phyloP scores from a whole-genome alignment of 2,888 invertebrate genomes.

The Heliconius aoede region DNA sequence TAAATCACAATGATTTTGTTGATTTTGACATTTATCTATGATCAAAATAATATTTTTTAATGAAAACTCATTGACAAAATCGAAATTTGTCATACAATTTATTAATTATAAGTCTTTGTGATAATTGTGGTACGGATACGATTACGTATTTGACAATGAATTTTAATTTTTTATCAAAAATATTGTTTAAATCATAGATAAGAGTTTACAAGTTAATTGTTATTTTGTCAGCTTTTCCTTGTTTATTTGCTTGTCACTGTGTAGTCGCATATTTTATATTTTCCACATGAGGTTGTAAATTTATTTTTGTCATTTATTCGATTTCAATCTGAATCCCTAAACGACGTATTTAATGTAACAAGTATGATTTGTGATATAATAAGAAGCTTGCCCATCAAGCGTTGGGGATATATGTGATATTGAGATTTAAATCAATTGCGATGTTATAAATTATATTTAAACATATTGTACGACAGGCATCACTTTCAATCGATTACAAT shows the following conservation, averaged over 20 bases:
- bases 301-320: not conserved
- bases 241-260: too few relatives aligned
- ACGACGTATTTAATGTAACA: slow-evolving; percentile 5
- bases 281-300: too few relatives aligned
- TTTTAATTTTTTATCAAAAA: not conserved
- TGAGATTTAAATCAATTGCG: slow-evolving; percentile 15
- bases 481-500: not conserved
- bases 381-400: slow-evolving; percentile 27
- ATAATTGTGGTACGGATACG: too few relatives aligned
- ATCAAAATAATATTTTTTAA: too few relatives aligned
- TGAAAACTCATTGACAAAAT: too few relatives aligned
- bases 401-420: slow-evolving; percentile 25
- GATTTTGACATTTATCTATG: not conserved
- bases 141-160: not conserved
- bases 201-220: not conserved
- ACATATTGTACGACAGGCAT: not conserved
- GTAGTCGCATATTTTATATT: not conserved
- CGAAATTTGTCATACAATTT: too few relatives aligned
- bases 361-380: slow-evolving; percentile 26
- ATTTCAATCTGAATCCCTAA: not conserved
- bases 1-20: not conserved
- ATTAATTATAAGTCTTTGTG: too few relatives aligned
- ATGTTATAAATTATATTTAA: slow-evolving; percentile 13
- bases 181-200: not conserved
- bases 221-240: not conserved